Evolutionary conservation across 2,113 vertebrate genomes (phyloP).

Genomic region (Ciconia stormi): DNA sequence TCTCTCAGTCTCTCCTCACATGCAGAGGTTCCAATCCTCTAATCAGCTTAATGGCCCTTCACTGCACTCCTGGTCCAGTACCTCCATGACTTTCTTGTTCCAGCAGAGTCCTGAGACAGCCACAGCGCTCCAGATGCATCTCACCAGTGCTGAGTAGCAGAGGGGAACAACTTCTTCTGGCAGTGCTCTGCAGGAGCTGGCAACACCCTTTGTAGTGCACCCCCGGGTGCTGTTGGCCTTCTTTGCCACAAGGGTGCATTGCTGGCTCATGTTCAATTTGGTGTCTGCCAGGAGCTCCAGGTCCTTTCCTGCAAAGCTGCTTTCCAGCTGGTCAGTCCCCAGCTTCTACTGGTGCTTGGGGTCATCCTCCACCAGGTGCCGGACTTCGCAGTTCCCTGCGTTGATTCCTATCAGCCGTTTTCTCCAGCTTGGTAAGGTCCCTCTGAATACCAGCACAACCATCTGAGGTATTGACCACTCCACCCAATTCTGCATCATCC

Average conservation of each 20-base stretch:
- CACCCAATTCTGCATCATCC: not conserved
- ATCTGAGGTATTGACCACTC: not conserved
- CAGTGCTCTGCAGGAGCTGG: not conserved
- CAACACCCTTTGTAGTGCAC: not conserved
- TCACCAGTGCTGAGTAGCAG: not conserved
- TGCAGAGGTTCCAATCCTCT: not conserved
- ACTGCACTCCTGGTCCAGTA: not conserved
- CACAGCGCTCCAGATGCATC: not conserved
- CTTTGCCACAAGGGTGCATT: not conserved
- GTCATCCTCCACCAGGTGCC: not conserved
- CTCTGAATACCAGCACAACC: not conserved
- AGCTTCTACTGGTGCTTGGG: accelerated
- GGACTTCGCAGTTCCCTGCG: accelerated
- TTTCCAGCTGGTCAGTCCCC: accelerated
- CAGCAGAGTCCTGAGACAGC: accelerated
- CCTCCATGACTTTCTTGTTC: not conserved
- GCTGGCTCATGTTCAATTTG: not conserved
- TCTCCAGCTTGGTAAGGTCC: not conserved
- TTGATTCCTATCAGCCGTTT: not conserved
- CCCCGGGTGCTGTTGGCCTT: not conserved
- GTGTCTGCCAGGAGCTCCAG: not conserved
- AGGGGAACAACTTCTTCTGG: no score
- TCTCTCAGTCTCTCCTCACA: not conserved
- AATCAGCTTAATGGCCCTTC: not conserved
- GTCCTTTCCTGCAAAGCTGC: not conserved